Conservation (phyloP, 1,140 invertebrate genomes). For the Calycopis cecrops region DNA sequence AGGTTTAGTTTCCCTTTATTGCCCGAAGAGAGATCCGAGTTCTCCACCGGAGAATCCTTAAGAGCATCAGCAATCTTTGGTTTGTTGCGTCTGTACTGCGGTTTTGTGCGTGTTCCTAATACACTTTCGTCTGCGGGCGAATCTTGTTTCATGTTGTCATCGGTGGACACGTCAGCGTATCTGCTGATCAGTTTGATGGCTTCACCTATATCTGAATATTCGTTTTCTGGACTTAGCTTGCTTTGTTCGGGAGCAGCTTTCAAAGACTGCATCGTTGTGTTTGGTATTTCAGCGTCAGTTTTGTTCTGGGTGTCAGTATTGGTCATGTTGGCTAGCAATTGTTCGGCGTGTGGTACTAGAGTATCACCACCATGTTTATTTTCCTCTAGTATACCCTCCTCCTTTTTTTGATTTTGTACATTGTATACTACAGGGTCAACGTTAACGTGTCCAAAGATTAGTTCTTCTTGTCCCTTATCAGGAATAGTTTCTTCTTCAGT, state of each 20-base stretch:
- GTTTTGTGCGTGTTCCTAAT: constrained; percentile 61
- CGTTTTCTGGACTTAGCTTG: constrained; percentile 64
- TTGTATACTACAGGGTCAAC: constrained; percentile 57
- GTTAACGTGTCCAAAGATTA: constrained; percentile 62
- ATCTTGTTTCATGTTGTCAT: constrained; percentile 52
- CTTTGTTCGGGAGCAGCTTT: constrained; percentile 42
- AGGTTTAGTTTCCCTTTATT: constrained; percentile 24
- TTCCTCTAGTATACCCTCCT: constrained; percentile 26
- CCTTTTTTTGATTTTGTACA: constrained; percentile 39
- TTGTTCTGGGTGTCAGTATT: constrained; percentile 16
- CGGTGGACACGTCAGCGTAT: constrained; percentile 66
- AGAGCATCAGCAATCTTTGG: constrained; percentile 37
- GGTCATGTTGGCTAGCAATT: constrained; percentile 19
- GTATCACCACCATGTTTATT: constrained; percentile 25
- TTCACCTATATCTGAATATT: constrained; percentile 69
- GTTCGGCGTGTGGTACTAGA: constrained; percentile 9
- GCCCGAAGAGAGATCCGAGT: constrained; percentile 22
- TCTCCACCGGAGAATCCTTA: constrained; percentile 22
- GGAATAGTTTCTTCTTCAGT: constrained; percentile 39
- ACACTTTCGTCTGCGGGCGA: constrained; percentile 47
- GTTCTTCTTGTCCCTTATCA: constrained; percentile 62
- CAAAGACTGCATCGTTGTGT: constrained; percentile 28
- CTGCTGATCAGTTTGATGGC: constrained; percentile 67
- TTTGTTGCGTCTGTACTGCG: constrained; percentile 57
- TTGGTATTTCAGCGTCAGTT: constrained; percentile 12